phyloP scores from a whole-genome alignment of 1,140 invertebrate species.

The Marisa cornuarietis region DNA sequence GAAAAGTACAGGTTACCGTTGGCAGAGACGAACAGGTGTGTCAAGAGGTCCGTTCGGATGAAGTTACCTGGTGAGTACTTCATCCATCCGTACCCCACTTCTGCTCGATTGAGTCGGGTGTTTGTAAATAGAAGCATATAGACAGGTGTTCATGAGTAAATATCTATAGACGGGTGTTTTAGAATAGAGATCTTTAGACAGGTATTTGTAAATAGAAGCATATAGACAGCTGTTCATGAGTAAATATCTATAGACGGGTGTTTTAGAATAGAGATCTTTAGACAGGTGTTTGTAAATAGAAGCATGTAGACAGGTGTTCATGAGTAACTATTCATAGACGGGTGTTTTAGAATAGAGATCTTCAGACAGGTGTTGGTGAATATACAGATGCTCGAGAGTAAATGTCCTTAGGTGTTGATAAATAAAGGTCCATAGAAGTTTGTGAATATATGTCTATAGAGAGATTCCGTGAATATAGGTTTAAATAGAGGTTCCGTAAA shows the following conservation, averaged over 20 bases:
- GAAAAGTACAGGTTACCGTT: conserved; percentile 56
- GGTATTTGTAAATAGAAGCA: not conserved
- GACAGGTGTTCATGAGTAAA: not conserved
- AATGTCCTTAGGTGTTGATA: not conserved
- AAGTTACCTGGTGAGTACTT: conserved; percentile 37
- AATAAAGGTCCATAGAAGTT: not conserved
- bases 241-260: not conserved
- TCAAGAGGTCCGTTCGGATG: conserved; percentile 45
- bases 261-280: not conserved
- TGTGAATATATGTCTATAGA: too few species aligned
- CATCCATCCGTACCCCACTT: conserved; percentile 52
- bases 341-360: not conserved
- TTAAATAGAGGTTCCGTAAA: too few species aligned
- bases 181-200: not conserved
- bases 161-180: not conserved
- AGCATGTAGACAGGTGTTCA: not conserved
- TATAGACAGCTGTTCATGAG: not conserved
- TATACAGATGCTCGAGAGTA: too few species aligned
- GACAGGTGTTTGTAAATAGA: not conserved
- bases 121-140: not conserved
- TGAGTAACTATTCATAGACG: not conserved
- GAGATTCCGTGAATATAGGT: too few species aligned
- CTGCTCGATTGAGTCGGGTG: conserved; percentile 28
- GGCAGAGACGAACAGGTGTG: conserved; percentile 48
- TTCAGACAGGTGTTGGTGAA: not conserved